These are phyloP conservation scores for Ormyrus nitidulus DNA, from an alignment of 2,888 invertebrate genomes.

Conservation along the genomic window DNA sequence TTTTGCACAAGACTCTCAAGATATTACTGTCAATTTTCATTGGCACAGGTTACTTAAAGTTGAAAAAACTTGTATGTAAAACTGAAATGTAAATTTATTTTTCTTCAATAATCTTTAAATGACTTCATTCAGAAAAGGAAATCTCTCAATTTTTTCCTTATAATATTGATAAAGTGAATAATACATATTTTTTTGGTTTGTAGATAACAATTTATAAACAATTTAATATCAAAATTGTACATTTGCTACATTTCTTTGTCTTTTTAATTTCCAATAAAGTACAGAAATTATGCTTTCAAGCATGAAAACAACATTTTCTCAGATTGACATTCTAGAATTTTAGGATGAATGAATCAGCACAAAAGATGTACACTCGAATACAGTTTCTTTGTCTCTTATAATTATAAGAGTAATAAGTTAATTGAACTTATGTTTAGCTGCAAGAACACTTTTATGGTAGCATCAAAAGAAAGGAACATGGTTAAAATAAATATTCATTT, in stretches of 20 bases:
- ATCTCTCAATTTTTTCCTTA: no score
- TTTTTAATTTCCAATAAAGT: no score
- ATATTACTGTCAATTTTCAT: conserved; percentile 17
- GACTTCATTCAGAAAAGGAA: neutral
- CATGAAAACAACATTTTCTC: neutral
- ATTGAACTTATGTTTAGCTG: neutral
- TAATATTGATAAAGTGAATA: no score
- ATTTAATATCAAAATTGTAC: neutral
- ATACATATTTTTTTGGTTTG: no score
- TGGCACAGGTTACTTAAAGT: conserved; percentile 4
- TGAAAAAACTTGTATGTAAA: neutral
- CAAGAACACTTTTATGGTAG: no score
- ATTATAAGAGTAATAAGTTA: conserved; percentile 22
- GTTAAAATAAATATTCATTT: conserved; percentile 5
- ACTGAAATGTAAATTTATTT: conserved; percentile 7
- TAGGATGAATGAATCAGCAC: conserved; percentile 18
- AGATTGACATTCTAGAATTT: conserved; percentile 30
- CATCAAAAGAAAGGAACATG: neutral
- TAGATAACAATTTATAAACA: neutral
- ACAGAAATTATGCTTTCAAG: no score
- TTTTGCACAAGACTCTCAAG: conserved; percentile 23
- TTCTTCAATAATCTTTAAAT: conserved; percentile 22
- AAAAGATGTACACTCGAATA: conserved; percentile 21
- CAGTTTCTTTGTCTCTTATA: conserved; percentile 12
- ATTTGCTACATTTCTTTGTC: no score